Evolutionary conservation across 2,113 vertebrate genomes (phyloP), one percentile per base, ranked within the genome.

Genomic region (Clarias magur): DNA sequence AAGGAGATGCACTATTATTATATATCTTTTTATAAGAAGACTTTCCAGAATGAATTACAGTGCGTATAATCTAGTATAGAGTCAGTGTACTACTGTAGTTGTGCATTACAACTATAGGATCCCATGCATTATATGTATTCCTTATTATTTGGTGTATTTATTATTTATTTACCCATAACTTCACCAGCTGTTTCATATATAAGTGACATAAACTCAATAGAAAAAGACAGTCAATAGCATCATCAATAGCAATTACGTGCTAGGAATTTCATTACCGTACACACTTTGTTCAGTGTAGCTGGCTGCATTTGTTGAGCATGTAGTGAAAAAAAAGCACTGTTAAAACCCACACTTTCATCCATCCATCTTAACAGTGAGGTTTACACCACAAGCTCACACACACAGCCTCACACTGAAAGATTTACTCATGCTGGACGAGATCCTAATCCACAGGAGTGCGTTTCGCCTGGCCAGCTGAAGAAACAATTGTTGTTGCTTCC

Each of bases 401-500:
- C 54, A 79, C 67, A 83, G 68, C 15, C 54, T 79, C 56, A 48
- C 62, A 82, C 48, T 73, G 53, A 81, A 82, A 76, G 42, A 73
- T 75, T 70, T 87, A 68, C 83, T 48, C 19, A 25, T 60, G 63
- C 42, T 48, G 84, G 42, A 84, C 19, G 67, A 53, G 48, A 84
- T 62, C 34, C 62, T 42, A 65, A 75, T 86, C 56, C 57, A 76
- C 81, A 63, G 27, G 54, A 78, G 34, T 34, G 27, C 11, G 9
- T 78, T 83, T 78, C 27, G 25, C 53, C 72, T 38, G 68, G 42
- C 56, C 83, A 85, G 83, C 83, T 84, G 73, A 86, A 54, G 54
- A 84, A 90, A 83, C 83, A 85, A 68, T 73, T 23, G 86, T 75
- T 68, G 63, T 67, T 79, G 15, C 38, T 54, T 62, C 7, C 48